A percentile compares a stretch with the other conserved stretches of the same genome.
phyloP scores from a whole-genome alignment of 2,888 invertebrate genomes.

The Idaea dimidiata region DNA sequence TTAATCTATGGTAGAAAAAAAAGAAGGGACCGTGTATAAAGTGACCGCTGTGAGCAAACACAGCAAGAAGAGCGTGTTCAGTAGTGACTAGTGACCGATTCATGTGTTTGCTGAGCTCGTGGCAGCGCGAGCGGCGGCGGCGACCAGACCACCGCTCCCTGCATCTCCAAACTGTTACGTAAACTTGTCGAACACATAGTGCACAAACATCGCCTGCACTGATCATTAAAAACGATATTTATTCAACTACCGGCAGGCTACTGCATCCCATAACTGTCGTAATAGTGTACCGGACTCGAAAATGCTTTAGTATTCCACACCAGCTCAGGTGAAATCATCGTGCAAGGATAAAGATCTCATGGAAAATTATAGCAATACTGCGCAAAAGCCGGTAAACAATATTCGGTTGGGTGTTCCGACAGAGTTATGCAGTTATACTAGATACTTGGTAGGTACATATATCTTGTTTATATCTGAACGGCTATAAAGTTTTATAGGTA shows the following conservation, averaged over 20 bases:
- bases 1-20: not conserved
- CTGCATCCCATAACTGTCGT: constrained; percentile 25
- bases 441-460: constrained; percentile 10
- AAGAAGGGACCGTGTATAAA: not conserved
- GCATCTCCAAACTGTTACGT: constrained; percentile 69
- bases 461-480: constrained; percentile 21
- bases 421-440: constrained; percentile 29
- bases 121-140: too few species aligned
- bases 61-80: constrained; percentile 39
- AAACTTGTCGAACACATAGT: constrained; percentile 61
- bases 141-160: constrained; percentile 41
- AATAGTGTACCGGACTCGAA: constrained; percentile 15
- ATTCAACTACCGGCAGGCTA: constrained; percentile 55
- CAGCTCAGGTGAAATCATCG: constrained; percentile 28
- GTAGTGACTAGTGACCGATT: constrained; percentile 54
- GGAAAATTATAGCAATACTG: constrained; percentile 55
- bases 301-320: constrained; percentile 28
- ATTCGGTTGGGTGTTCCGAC: constrained; percentile 42
- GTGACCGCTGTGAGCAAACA: constrained; percentile 3
- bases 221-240: constrained; percentile 79
- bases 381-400: constrained; percentile 57
- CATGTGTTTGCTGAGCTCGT: constrained; percentile 45
- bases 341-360: constrained; percentile 39
- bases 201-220: constrained; percentile 70
- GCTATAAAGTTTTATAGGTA: constrained; percentile 19